Base-by-base conservation (phyloP, 2,797 vertebrate genomes). In the Lycodopsis pacificus region DNA sequence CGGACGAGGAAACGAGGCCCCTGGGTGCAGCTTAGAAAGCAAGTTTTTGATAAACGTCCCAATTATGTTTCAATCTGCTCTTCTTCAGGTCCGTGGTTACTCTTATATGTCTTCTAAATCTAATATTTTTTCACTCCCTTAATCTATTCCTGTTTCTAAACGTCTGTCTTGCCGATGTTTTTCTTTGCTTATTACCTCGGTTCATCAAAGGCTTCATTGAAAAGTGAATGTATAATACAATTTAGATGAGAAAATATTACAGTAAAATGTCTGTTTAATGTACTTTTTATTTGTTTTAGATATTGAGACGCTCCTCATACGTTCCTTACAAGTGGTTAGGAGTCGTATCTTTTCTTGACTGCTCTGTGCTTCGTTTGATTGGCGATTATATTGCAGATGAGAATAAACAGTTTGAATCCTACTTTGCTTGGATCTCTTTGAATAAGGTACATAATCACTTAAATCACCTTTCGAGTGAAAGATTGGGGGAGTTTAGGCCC, bases 361-460 rank as follows among this genome's bases (percentile, higher is more conserved):
- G 73, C 82, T 61, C 83, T 56, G 81, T 86, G 79, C 83, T 90
- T 81, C 0, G 20, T 80, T 88, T 80, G 71, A 83, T 76, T 72
- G 56, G 58, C 68, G 20, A 42, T 69, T 89, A 83, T 83, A 79
- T 81, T 69, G 27, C 84, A 81, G 62, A 85, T 89, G 84, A 93
- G 79, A 93, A 91, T 94, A 94, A 94, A 94, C 62, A 49, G 88
- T 93, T 92, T 90, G 42, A 76, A 62, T 80, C 76, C 25, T 12
- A 76, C 2, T 5, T 1, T 0, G 22, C 6, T 13, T 51, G 20
- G 11, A 51, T 66, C 14, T 63, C 32, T 73, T 42, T 34, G 5
- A 20, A 40, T 71, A 15, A 0, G 0, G 6, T 15, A 30, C 15
- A 38, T 40, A 12, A 36, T 20, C 3, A 20, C 15, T 34, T 2